Conservation (phyloP, 2,888 invertebrate genomes). For the Melieria crassipennis region DNA sequence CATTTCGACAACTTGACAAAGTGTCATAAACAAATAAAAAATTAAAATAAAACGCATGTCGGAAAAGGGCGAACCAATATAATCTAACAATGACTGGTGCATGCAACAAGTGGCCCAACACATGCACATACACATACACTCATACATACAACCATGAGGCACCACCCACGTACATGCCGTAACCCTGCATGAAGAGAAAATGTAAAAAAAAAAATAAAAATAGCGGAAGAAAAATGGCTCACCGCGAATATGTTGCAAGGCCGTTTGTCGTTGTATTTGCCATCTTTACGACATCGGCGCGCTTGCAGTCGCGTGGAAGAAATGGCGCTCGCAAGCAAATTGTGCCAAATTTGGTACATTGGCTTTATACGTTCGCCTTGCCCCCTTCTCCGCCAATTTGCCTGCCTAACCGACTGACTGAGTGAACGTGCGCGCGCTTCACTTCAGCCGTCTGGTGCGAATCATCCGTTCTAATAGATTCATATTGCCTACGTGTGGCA, state of each 20-base stretch:
- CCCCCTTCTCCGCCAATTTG: no score
- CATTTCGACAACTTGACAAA: slow-evolving; percentile 23
- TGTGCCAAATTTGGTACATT: background rate
- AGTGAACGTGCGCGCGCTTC: no score
- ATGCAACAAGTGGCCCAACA: slow-evolving; percentile 23
- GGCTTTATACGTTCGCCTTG: background rate
- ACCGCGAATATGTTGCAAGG: no score
- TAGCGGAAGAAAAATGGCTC: no score
- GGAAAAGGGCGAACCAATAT: background rate
- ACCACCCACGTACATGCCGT: no score
- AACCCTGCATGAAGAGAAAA: no score
- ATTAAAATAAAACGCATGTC: slow-evolving; percentile 6
- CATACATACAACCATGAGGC: background rate
- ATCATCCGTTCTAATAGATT: no score
- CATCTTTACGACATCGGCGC: background rate
- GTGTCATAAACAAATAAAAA: slow-evolving; percentile 20
- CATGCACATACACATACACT: background rate
- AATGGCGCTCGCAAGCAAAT: background rate
- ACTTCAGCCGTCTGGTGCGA: no score
- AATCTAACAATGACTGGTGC: background rate
- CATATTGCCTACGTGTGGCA: no score
- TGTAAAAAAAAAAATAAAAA: no score
- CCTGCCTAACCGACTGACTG: no score
- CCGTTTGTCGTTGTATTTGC: no score
- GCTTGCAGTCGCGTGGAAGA: background rate